Conservation (phyloP, 1,140 invertebrate species). For the Tetranychus cinnabarinus region DNA sequence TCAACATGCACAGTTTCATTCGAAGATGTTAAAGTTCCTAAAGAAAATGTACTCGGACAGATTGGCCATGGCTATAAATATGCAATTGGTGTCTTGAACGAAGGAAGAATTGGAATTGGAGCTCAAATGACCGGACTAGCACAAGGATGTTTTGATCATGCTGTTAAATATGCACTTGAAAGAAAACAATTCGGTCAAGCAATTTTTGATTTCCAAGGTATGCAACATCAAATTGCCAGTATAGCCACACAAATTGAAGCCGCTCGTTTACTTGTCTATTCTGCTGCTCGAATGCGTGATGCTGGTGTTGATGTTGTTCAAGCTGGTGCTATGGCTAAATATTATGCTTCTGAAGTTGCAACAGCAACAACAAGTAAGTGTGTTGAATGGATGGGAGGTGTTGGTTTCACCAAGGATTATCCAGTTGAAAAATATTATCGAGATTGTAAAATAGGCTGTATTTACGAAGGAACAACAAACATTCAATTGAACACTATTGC, state of each 20-base stretch:
- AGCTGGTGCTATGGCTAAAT: constrained; percentile 86
- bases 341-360: constrained; percentile 48
- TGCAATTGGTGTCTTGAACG: constrained; percentile 77
- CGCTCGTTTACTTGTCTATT: constrained; percentile 68
- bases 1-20: constrained; percentile 62
- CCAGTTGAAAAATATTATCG: constrained; percentile 89
- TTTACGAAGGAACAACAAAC: constrained; percentile 93
- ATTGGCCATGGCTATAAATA: constrained; percentile 84
- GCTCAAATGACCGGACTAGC: constrained; percentile 86
- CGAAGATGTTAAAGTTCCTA: constrained; percentile 21
- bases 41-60: constrained; percentile 41
- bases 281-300: constrained; percentile 70
- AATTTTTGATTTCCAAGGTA: constrained; percentile 68
- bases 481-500: constrained; percentile 95
- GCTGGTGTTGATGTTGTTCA: constrained; percentile 55
- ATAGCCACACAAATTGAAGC: constrained; percentile 65
- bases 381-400: constrained; percentile 92
- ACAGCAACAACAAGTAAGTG: constrained; percentile 61
- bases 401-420: constrained; percentile 83
- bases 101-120: constrained; percentile 80
- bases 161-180: constrained; percentile 73
- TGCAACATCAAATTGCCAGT: constrained; percentile 84
- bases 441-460: constrained; percentile 61
- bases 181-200: constrained; percentile 74
- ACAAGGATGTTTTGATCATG: constrained; percentile 73